These are phyloP conservation scores for Diplogasteroides magnus DNA, from an alignment of 1,140 invertebrate genomes.

Conservation along the genomic window DNA sequence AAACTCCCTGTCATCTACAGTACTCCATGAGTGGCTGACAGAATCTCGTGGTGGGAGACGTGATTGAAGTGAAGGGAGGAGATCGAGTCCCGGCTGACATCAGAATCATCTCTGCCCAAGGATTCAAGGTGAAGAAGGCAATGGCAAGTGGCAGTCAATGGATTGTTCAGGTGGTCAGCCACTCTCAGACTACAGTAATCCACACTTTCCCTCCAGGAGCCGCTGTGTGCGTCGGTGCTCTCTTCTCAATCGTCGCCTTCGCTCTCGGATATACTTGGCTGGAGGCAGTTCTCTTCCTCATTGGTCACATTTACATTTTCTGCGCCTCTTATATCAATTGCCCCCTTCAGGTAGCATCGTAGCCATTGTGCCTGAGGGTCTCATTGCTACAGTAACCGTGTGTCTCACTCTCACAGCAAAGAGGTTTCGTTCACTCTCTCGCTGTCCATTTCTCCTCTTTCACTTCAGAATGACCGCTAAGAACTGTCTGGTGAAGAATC, in stretches of 20 bases:
- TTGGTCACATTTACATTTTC: no score
- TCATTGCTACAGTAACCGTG: conserved; percentile 58
- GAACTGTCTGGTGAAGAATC: conserved; percentile 67
- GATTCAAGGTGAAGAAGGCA: conserved; percentile 64
- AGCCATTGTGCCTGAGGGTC: conserved; percentile 56
- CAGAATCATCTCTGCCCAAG: conserved; percentile 67
- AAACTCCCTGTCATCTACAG: background rate
- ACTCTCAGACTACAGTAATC: no score
- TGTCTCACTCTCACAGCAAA: conserved; percentile 67
- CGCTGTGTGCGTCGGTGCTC: conserved; percentile 55
- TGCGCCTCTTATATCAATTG: background rate
- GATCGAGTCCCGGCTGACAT: conserved; percentile 79
- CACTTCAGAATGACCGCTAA: conserved; percentile 68
- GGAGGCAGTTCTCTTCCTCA: conserved; percentile 56
- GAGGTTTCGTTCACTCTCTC: no score
- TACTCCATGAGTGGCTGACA: background rate
- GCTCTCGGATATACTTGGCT: conserved; percentile 56
- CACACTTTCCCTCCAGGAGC: no score
- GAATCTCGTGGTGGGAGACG: conserved; percentile 72
- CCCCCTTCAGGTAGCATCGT: conserved; percentile 51
- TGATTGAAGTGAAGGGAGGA: conserved; percentile 75
- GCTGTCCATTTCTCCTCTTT: no score
- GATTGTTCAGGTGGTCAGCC: conserved; percentile 54
- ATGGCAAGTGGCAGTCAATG: conserved; percentile 13
- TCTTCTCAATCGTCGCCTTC: conserved; percentile 57